Base-by-base conservation (phyloP, 2,113 vertebrate genomes). In the Crotalus tigris region DNA sequence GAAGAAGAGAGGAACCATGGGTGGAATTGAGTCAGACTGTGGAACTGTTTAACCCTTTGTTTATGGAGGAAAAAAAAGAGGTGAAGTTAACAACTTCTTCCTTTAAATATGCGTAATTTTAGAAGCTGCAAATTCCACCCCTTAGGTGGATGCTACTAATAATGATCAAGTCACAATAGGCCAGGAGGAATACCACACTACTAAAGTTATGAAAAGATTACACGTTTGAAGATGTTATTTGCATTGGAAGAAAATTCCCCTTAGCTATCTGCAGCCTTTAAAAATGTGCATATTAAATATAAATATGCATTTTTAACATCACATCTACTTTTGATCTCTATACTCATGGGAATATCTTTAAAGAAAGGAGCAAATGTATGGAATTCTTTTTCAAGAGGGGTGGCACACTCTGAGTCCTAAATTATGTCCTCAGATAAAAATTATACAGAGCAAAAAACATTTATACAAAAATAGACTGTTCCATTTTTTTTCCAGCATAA, bases 221-320 rank as follows among this genome's bases (percentile, higher is more conserved):
- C 57, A 26, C 11, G 23, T 59, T 61, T 90, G 57, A 90, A 61
- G 33, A 44, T 46, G 39, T 44, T 90, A 61, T 90, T 90, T 90
- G 33, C 88, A 26, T 61, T 46, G 55, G 39, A 24, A 90, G 39
- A 46, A 90, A 90, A 61, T 90, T 53, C 21, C 57, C 57, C 58
- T 49, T 44, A 24, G 88, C 57, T 49, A 46, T 90, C 59, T 44
- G 57, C 88, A 46, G 33, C 59, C 29, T 46, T 59, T 19, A 46
- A 46, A 59, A 46, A 46, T 59, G 57, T 26, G 23, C 88, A 61
- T 26, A 26, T 61, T 46, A 61, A 61, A 53, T 88, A 54, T 29
- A 88, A 88, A 88, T n/a, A 88, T 88, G 51, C 87, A 88, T 88
- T 88, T 88, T 81, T 81, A 55, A 54, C 87, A 64, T 64, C 44